Percentiles rank a stretch among this genome's conserved stretches.
Evolutionary conservation across 2,888 invertebrate species (phyloP).

Genomic region (Stenodera caucasica): DNA sequence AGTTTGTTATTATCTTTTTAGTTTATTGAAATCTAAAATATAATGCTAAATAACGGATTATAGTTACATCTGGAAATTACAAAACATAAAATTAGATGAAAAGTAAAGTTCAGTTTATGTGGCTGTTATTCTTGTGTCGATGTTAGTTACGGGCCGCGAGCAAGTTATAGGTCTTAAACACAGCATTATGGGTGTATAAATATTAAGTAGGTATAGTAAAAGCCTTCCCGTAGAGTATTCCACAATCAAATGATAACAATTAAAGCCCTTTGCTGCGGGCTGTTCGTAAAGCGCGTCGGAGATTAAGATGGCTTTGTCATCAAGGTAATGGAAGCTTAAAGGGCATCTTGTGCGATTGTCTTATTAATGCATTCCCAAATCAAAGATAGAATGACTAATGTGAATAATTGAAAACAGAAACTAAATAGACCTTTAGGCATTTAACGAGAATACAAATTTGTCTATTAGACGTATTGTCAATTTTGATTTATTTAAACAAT

Average conservation of each 20-base stretch:
- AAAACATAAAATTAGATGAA: conserved; percentile 43
- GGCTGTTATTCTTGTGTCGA: conserved; percentile 33
- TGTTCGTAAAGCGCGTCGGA: conserved; percentile 44
- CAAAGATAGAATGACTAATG: conserved; percentile 55
- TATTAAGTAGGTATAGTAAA: conserved; percentile 42
- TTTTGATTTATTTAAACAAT: conserved; percentile 52
- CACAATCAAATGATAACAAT: conserved; percentile 53
- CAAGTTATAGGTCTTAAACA: conserved; percentile 45
- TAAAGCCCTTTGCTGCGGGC: conserved; percentile 48
- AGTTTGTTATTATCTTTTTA: conserved; percentile 33
- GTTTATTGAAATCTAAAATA: conserved; percentile 35
- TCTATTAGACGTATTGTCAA: neutral
- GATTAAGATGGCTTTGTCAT: conserved; percentile 56
- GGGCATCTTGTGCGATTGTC: conserved; percentile 51
- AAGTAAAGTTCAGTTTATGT: conserved; percentile 39
- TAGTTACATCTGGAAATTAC: conserved; percentile 35
- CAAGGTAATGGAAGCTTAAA: conserved; percentile 54
- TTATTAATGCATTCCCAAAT: conserved; percentile 55
- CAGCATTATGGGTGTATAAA: conserved; percentile 46
- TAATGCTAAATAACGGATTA: conserved; percentile 26
- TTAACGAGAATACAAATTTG: neutral
- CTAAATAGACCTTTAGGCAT: conserved; percentile 21
- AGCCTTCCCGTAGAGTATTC: conserved; percentile 19
- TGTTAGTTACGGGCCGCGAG: conserved; percentile 35
- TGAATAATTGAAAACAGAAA: conserved; percentile 38